A percentile compares a stretch with the other conserved stretches of the same genome.
Evolutionary conservation across 2,797 vertebrate genomes (phyloP).

Genomic region (Meda fulgida): DNA sequence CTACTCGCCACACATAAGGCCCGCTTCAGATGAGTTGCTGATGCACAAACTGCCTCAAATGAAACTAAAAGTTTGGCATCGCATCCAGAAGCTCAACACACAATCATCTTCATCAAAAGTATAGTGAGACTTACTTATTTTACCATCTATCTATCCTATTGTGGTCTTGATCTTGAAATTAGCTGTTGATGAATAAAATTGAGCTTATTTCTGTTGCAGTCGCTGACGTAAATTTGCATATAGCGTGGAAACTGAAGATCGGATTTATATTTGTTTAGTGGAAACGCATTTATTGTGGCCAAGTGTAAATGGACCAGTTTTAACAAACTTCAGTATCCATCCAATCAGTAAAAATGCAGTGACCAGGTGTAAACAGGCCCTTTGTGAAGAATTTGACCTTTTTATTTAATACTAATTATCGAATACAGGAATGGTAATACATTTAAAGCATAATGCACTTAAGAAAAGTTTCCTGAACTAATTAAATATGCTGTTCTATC

Average conservation of each 20-base stretch:
- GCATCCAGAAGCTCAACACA: no score
- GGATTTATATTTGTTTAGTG: background rate
- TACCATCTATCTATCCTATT: no score
- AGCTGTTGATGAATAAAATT: no score
- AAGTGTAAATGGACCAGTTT: background rate
- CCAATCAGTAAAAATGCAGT: background rate
- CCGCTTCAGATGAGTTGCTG: background rate
- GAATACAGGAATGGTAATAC: background rate
- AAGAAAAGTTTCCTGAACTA: background rate
- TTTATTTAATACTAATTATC: background rate
- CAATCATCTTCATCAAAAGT: no score
- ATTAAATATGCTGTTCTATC: constrained; percentile 42
- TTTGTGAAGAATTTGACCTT: background rate
- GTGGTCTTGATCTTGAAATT: no score
- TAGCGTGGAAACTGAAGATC: background rate
- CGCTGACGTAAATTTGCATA: background rate
- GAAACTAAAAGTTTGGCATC: no score
- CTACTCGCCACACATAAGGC: background rate
- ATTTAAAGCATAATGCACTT: background rate
- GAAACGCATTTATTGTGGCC: background rate
- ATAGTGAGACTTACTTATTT: no score
- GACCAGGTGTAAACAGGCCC: background rate
- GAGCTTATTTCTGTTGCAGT: no score
- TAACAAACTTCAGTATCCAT: background rate
- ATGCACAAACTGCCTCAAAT: no score